Evolutionary conservation across 1,140 invertebrate species (phyloP).

Genomic region (Ceratina calcarata): DNA sequence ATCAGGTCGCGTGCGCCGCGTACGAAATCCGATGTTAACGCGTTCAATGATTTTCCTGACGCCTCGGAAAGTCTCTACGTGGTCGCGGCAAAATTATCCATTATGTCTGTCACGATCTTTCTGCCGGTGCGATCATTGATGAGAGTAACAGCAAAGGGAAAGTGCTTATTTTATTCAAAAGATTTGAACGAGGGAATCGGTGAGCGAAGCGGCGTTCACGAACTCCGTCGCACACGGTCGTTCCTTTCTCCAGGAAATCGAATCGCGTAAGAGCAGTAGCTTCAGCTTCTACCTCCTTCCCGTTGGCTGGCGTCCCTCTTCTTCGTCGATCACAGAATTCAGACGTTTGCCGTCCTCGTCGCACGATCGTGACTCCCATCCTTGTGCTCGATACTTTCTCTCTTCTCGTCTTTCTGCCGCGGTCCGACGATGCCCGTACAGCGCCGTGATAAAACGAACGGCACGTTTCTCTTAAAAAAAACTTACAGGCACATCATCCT

Average conservation of each 20-base stretch:
- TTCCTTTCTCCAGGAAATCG: slow-evolving; percentile 10
- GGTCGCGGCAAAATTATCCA: too few species aligned
- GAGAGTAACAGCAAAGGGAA: too few species aligned
- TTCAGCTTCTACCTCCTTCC: background rate
- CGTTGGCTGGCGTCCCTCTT: background rate
- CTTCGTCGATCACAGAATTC: background rate
- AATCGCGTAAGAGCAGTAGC: background rate
- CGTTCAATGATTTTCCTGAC: background rate
- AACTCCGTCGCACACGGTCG: too few species aligned
- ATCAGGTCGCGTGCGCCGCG: slow-evolving; percentile 23
- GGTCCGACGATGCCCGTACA: background rate
- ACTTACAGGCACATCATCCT: too few species aligned
- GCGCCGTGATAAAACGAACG: background rate
- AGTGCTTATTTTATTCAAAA: too few species aligned
- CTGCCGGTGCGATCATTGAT: too few species aligned
- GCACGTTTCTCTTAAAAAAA: background rate
- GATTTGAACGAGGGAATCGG: background rate
- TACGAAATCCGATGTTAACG: slow-evolving; percentile 27
- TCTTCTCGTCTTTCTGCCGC: background rate
- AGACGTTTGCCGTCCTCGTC: background rate
- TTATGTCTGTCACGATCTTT: too few species aligned
- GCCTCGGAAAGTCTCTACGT: background rate
- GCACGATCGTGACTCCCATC: slow-evolving; percentile 3
- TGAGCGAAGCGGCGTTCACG: background rate
- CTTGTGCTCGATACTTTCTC: slow-evolving; percentile 1